Base-by-base conservation (phyloP, 2,113 vertebrate species). In the Motacilla alba region DNA sequence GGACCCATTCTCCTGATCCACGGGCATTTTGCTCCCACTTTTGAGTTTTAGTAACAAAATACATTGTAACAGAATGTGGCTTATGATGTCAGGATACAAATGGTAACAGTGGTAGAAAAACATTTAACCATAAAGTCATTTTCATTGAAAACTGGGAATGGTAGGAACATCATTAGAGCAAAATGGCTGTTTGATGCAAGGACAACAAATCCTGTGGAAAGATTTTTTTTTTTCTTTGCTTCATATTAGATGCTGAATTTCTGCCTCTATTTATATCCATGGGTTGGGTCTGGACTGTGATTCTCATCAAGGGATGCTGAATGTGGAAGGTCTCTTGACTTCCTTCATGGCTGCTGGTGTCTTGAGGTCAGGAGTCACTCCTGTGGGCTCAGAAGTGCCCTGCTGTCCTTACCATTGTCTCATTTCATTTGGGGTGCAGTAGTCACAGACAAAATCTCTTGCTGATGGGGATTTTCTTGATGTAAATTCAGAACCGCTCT, bases 351-450 rank as follows among this genome's bases (percentile, higher is more conserved):
- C 47, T 94, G 28, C 41, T 5, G 4, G 24, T 6, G 3, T 69
- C 62, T 62, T 59, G 26, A 64, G 70, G 47, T 43, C 12, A 11
- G 49, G 20, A 23, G 21, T 79, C 11, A 1, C 9, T 73, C 41
- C 20, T 16, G 8, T 2, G 9, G 27, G 6, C 47, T 85, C n/a
- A 26, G 41, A n/a, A 49, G 13, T 41, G 10, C 9, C 22, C 33
- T 83, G 41, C 30, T 3, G 0, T 88, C 39, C 17, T 31, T 83
- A 31, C 35, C 1, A 0, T 28, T 46, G 53, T 37, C 44, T 43
- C 31, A 30, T 77, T 94, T 77, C 8, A 27, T 89, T 68, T 60
- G 22, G 15, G 19, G 6, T 53, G 24, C 69, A 66, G 47, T 86
- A 35, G 26, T 67, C 35, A 52, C 15, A 41, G 56, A 41, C 10